Evolutionary conservation across 2,113 vertebrate species (phyloP).

Genomic region (Meles meles): DNA sequence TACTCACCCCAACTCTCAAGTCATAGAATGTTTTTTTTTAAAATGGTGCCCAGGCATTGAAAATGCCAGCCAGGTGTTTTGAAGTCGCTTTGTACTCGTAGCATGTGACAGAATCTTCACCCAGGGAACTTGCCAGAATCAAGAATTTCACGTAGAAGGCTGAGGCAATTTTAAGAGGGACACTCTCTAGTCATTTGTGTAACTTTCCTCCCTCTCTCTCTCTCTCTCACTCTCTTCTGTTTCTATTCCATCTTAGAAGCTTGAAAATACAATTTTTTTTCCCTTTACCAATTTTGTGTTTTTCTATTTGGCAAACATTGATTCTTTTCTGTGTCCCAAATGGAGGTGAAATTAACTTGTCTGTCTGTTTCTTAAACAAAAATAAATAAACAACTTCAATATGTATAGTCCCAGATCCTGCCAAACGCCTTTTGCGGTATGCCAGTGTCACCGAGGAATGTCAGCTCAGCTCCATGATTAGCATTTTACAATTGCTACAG

Average conservation of each 20-base stretch:
- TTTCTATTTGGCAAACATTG: conserved; percentile 64
- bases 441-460: background rate
- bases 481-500: background rate
- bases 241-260: conserved; percentile 60
- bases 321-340: conserved; percentile 57
- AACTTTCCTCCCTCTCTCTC: accelerated
- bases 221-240: background rate
- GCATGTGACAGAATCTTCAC: background rate
- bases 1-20: background rate
- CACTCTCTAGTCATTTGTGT: background rate
- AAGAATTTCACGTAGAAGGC: conserved; percentile 11
- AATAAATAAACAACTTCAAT: conserved; percentile 55
- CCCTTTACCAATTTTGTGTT: conserved; percentile 44
- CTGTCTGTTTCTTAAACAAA: conserved; percentile 65
- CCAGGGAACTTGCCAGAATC: background rate
- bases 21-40: background rate
- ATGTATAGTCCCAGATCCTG: background rate
- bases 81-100: background rate
- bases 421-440: conserved; percentile 14
- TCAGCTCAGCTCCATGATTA: background rate
- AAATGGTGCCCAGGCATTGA: background rate
- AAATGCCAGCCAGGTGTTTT: background rate
- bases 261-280: conserved; percentile 50
- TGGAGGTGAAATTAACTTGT: conserved; percentile 66
- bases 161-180: background rate